Percentiles rank a stretch among this genome's conserved stretches.
Conservation (phyloP, 2,888 invertebrate genomes). For the Apeira syringaria region DNA sequence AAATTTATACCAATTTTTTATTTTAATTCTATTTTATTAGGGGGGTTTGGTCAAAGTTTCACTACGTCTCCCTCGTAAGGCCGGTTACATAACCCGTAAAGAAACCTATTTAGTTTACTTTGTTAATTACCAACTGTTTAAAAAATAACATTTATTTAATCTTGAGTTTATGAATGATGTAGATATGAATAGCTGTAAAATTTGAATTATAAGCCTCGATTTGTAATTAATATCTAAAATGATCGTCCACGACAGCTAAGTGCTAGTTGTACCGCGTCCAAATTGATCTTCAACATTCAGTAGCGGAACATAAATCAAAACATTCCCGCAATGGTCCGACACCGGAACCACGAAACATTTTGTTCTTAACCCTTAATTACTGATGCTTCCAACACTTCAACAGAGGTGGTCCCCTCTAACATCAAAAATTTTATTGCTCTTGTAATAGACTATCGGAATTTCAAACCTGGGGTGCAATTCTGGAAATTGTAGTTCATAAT, state of each 20-base stretch:
- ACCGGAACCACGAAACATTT: slow-evolving; percentile 63
- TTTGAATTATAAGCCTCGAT: not conserved
- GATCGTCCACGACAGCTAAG: slow-evolving; percentile 14
- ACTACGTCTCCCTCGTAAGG: too few relatives aligned
- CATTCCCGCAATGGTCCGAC: slow-evolving; percentile 34
- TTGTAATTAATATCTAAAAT: slow-evolving; percentile 25
- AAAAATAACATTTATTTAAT: too few relatives aligned
- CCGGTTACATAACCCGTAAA: too few relatives aligned
- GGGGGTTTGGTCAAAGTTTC: too few relatives aligned
- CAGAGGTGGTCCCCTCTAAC: slow-evolving; percentile 51
- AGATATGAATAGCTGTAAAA: too few relatives aligned
- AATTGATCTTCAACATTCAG: slow-evolving; percentile 23
- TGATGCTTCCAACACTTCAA: slow-evolving; percentile 42
- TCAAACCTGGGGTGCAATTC: slow-evolving; percentile 2
- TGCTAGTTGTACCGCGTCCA: slow-evolving; percentile 25
- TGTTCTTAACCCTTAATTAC: slow-evolving; percentile 60
- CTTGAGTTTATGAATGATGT: too few relatives aligned
- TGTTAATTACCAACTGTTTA: too few relatives aligned
- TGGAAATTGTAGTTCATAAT: not conserved
- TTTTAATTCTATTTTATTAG: too few relatives aligned
- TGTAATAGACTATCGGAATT: slow-evolving; percentile 25
- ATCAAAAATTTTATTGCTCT: slow-evolving; percentile 32
- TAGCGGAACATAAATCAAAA: slow-evolving; percentile 32
- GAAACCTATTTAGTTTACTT: too few relatives aligned
- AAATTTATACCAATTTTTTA: too few relatives aligned